phyloP scores from a whole-genome alignment of 2,797 vertebrate genomes.

The Hozukius guyotensis region DNA sequence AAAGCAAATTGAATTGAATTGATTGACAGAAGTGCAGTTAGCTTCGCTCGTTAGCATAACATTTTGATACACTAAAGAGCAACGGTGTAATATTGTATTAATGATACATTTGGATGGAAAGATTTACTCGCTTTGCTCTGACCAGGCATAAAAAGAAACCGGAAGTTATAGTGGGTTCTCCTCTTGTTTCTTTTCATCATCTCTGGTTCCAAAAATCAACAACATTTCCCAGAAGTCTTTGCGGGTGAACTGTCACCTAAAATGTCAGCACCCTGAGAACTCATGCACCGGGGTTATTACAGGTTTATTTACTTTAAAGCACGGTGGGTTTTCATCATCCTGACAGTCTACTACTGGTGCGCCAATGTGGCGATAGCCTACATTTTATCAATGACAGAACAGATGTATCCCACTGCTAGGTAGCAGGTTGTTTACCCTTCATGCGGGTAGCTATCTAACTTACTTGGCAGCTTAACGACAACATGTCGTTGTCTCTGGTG shows the following conservation, averaged over 20 bases:
- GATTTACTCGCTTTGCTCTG: no score
- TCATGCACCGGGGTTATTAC: conserved; percentile 8
- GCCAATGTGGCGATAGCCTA: rapidly evolving
- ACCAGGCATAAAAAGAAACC: not conserved
- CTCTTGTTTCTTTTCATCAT: conserved; percentile 1
- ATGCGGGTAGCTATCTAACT: not conserved
- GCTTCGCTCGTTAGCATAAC: not conserved
- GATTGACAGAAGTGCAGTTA: not conserved
- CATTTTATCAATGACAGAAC: rapidly evolving
- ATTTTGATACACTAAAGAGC: not conserved
- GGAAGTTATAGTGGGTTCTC: rapidly evolving
- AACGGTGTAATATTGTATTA: not conserved
- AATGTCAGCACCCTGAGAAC: conserved; percentile 67
- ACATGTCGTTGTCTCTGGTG: conserved; percentile 53
- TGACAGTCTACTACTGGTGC: no score
- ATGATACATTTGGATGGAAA: not conserved
- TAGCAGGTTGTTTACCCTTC: not conserved
- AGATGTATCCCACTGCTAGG: not conserved
- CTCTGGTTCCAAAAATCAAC: conserved; percentile 23
- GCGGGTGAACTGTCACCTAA: conserved; percentile 62
- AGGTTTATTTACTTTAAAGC: not conserved
- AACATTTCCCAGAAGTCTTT: conserved; percentile 71
- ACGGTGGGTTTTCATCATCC: not conserved
- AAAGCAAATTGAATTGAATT: no score
- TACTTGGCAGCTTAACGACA: not conserved